Conservation (phyloP, 2,113 vertebrate species). For the Setophaga kirtlandii region DNA sequence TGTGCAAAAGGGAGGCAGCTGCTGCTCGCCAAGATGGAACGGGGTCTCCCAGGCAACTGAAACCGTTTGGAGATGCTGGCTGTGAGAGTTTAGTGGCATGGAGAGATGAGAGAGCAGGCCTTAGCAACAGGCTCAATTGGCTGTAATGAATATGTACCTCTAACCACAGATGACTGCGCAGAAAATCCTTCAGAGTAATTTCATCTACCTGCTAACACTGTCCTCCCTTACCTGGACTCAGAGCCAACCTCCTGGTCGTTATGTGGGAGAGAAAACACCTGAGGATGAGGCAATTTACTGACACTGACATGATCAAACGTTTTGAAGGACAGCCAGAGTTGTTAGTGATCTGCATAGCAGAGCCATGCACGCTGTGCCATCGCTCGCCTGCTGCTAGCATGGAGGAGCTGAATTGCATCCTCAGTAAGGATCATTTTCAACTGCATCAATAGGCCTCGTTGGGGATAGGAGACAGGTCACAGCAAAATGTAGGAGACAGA, state of each 20-base stretch:
- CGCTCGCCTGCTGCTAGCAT: not conserved
- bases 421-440: not conserved
- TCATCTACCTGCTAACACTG: not conserved
- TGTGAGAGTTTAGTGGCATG: not conserved
- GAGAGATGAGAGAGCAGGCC: not conserved
- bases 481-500: not conserved
- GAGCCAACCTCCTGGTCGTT: not conserved
- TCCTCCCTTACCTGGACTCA: not conserved
- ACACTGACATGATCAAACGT: fast-evolving
- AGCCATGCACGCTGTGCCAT: fast-evolving
- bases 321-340: not conserved
- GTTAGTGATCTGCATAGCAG: not conserved
- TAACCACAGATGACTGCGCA: not conserved
- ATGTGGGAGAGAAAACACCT: fast-evolving
- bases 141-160: not conserved
- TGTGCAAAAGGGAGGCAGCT: not conserved
- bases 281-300: not conserved
- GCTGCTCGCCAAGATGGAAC: not conserved
- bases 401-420: not conserved
- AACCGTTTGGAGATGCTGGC: not conserved
- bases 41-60: constrained; percentile 14
- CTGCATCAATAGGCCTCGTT: not conserved
- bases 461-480: not conserved
- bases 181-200: not conserved
- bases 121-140: not conserved